These are phyloP conservation scores for Sebastes baramenuke DNA, from an alignment of 2,797 vertebrate genomes.

Conservation along the genomic window DNA sequence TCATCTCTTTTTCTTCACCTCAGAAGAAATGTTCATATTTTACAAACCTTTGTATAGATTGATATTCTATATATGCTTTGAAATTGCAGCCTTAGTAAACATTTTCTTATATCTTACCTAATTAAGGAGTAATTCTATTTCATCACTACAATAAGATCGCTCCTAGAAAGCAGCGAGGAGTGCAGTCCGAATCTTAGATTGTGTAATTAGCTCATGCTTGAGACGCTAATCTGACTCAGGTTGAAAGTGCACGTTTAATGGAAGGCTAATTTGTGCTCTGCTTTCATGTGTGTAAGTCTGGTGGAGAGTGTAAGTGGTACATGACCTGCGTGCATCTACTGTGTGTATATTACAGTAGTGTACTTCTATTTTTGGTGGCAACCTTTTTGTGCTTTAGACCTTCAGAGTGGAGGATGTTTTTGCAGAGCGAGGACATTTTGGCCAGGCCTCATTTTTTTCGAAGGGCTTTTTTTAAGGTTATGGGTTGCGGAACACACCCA, in stretches of 20 bases:
- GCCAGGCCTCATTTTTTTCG: background rate
- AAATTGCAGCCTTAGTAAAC: background rate
- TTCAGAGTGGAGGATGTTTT: background rate
- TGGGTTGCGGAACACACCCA: background rate
- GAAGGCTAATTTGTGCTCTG: slow-evolving; percentile 4
- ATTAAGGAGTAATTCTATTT: background rate
- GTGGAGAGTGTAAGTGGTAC: background rate
- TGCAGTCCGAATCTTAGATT: background rate
- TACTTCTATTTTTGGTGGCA: background rate
- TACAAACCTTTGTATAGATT: background rate
- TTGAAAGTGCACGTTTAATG: slow-evolving; percentile 10
- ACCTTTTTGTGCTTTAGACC: background rate
- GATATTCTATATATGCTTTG: background rate
- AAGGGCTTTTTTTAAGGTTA: background rate
- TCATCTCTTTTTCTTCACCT: background rate
- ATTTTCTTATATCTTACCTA: background rate
- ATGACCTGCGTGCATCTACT: background rate
- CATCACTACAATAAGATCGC: background rate
- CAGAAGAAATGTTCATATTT: background rate
- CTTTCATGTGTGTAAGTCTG: background rate
- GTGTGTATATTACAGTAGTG: background rate
- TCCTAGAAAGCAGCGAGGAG: background rate
- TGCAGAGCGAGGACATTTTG: background rate
- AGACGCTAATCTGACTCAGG: background rate
- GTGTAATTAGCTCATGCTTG: slow-evolving; percentile 1